Base-by-base conservation (phyloP, 2,113 vertebrate genomes). In the Neofelis nebulosa region DNA sequence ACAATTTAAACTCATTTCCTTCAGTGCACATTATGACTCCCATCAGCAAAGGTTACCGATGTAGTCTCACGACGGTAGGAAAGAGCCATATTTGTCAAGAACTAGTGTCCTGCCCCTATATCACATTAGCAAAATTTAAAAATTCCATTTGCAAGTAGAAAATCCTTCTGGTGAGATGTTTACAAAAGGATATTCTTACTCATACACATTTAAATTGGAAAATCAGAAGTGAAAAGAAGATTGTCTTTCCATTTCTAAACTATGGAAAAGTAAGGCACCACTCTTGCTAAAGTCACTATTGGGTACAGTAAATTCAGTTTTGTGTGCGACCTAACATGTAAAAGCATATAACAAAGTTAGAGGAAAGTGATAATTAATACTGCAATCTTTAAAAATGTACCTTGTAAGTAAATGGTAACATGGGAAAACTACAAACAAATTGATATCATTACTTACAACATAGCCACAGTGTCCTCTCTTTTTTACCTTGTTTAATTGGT, bases 181-280 rank as follows among this genome's bases (percentile, higher is more conserved):
- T 88, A 57, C 87, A 90, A 97, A 83, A 97, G 3, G 81, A 91
- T 76, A 69, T 50, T 57, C n/a, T 93, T 96, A 91, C 48, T 79
- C 93, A 95, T 92, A 82, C 16, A 96, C 95, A 87, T 97, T 98
- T 91, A 95, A 98, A 98, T 97, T 81, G 91, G 89, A 98, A 94
- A 97, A 95, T 29, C 69, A 48, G 12, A 98, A 98, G 65, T 81
- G 92, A 97, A 97, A 98, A 96, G 0, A 52, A 94, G 83, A 88
- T 97, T 41, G 33, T 52, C 25, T 93, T 97, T 97, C 91, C 71
- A 91, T 74, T 79, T 96, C 73, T 74, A 65, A 96, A 98, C 25
- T 86, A 89, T 1, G 95, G 45, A 92, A 93, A 13, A 94, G 25
- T 66, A 94, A 96, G 52, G 45, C 65, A 85, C 12, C 88, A 94